Conservation (phyloP, 2,797 vertebrate genomes). For the Hyperoplus lanceolatus region DNA sequence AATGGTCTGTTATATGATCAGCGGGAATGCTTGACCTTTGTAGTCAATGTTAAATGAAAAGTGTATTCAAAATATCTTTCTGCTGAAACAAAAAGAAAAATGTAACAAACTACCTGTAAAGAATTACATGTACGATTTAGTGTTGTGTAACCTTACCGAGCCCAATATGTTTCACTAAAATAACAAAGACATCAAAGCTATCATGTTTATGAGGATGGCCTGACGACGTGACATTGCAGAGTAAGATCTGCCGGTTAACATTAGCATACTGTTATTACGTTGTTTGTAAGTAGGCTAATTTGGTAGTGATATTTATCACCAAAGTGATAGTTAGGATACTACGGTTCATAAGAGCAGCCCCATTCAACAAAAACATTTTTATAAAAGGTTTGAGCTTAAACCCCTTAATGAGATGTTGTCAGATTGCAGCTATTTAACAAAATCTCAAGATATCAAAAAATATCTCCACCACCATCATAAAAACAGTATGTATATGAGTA, state of each 20-base stretch:
- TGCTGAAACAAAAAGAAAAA: background rate
- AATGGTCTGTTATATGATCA: background rate
- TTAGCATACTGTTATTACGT: background rate
- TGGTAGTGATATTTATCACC: background rate
- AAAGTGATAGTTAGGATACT: background rate
- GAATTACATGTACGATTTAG: background rate
- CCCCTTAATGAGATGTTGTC: background rate
- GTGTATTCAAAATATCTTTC: background rate
- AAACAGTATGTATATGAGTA: too few relatives aligned
- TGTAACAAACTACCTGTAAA: background rate
- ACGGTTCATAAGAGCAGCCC: background rate
- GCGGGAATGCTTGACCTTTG: background rate
- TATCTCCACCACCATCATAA: too few relatives aligned
- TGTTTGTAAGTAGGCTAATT: background rate
- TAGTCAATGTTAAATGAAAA: background rate
- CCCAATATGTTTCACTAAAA: background rate
- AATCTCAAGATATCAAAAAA: too few relatives aligned
- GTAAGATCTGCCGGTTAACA: background rate
- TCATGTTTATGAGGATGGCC: background rate
- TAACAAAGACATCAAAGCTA: background rate
- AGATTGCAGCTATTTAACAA: too few relatives aligned
- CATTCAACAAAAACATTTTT: background rate
- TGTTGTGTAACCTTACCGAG: background rate
- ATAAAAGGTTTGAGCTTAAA: background rate
- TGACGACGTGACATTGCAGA: background rate